Conservation (phyloP, 2,113 vertebrate species). For the Toxostoma redivivum region DNA sequence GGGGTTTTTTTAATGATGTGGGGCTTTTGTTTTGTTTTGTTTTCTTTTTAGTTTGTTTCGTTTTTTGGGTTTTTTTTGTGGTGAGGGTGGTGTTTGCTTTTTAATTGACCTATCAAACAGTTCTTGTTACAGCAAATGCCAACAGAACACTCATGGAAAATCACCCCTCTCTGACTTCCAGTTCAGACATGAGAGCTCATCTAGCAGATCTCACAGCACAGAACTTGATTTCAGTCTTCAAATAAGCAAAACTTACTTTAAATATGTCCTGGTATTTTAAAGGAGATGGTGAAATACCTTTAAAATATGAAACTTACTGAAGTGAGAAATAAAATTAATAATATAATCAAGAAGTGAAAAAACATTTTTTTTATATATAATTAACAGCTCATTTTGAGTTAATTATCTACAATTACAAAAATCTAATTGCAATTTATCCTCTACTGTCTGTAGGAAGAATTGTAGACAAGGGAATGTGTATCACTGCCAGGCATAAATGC, state of each 20-base stretch:
- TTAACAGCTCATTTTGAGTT: slow-evolving; percentile 80
- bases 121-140: background rate
- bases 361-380: slow-evolving; percentile 72
- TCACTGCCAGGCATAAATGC: slow-evolving; percentile 58
- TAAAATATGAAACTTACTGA: slow-evolving; percentile 66
- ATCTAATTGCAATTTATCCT: slow-evolving; percentile 80
- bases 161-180: slow-evolving; percentile 14
- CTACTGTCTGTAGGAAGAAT: slow-evolving; percentile 72
- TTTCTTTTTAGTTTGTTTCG: background rate
- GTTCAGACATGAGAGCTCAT: slow-evolving; percentile 16
- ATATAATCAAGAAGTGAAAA: slow-evolving; percentile 73
- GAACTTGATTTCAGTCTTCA: slow-evolving; percentile 62
- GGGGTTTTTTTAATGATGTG: rapidly evolving
- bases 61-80: background rate
- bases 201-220: slow-evolving; percentile 16
- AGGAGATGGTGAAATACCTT: slow-evolving; percentile 47
- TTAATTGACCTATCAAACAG: background rate
- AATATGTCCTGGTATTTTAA: slow-evolving; percentile 44
- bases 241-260: slow-evolving; percentile 47
- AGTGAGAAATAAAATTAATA: slow-evolving; percentile 72
- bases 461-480: slow-evolving; percentile 62
- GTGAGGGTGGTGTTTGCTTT: background rate
- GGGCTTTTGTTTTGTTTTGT: too few relatives aligned
- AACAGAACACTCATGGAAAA: slow-evolving; percentile 2
- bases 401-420: slow-evolving; percentile 79